phyloP scores from a whole-genome alignment of 2,113 vertebrate species.

The Struthidea cinerea region DNA sequence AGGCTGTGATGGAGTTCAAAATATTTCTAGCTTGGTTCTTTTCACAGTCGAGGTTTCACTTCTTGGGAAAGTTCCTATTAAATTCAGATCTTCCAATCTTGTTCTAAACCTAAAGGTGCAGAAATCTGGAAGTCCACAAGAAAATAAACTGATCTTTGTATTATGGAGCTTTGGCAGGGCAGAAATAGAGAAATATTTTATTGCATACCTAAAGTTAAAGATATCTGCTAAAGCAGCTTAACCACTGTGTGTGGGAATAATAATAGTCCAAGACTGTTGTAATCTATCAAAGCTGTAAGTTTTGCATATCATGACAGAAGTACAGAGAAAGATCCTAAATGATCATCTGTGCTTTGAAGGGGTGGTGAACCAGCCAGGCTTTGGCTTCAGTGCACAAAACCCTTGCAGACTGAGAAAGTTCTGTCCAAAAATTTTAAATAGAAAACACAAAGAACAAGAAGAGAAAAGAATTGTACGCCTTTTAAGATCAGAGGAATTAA shows the following conservation, averaged over 20 bases:
- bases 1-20: not conserved
- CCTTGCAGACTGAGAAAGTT: not conserved
- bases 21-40: not conserved
- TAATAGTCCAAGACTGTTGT: not conserved
- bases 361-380: not conserved
- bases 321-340: not conserved
- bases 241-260: not conserved
- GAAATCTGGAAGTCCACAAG: not conserved
- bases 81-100: not conserved
- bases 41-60: not conserved
- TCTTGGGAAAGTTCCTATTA: not conserved
- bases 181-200: not conserved
- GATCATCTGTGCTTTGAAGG: not conserved
- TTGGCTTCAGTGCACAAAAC: not conserved
- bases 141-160: not conserved
- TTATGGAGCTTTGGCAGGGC: fast-evolving
- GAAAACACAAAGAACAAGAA: not conserved
- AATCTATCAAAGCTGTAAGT: not conserved
- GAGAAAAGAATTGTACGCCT: not conserved
- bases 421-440: not conserved
- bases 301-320: not conserved
- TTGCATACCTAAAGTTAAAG: not conserved
- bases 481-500: not conserved
- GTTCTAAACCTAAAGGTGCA: not conserved
- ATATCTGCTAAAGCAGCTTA: not conserved